Conservation (phyloP, 1,140 invertebrate genomes). For the Phenacoccus solenopsis region DNA sequence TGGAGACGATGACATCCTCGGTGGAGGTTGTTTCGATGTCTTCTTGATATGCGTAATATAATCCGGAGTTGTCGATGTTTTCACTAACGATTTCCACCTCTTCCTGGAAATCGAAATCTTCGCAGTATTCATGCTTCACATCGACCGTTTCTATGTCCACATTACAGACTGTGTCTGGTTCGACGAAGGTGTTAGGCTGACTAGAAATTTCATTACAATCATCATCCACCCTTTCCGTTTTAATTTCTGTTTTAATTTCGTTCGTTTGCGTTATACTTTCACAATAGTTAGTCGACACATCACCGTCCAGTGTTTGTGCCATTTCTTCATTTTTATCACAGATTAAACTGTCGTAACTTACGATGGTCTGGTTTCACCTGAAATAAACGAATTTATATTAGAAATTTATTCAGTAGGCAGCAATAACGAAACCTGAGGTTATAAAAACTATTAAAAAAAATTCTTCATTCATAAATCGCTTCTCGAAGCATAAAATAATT, state of each 20-base stretch:
- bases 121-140: not conserved
- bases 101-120: not conserved
- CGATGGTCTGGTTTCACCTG: too few species aligned
- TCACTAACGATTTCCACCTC: not conserved
- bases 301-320: not conserved
- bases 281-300: not conserved
- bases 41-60: conserved; percentile 4
- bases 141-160: not conserved
- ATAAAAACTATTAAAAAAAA: too few species aligned
- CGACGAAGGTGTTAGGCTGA: not conserved
- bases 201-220: not conserved
- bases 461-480: too few species aligned
- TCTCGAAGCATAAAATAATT: too few species aligned
- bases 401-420: too few species aligned
- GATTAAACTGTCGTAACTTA: not conserved
- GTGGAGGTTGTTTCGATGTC: not conserved
- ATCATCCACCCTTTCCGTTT: not conserved
- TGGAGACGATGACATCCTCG: not conserved
- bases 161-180: not conserved
- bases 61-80: not conserved
- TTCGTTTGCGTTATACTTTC: not conserved
- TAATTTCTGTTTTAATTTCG: not conserved
- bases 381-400: too few species aligned
- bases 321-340: conserved; percentile 3
- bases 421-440: too few species aligned